Conservation (phyloP, 2,888 invertebrate species). For the Plebejus argus region DNA sequence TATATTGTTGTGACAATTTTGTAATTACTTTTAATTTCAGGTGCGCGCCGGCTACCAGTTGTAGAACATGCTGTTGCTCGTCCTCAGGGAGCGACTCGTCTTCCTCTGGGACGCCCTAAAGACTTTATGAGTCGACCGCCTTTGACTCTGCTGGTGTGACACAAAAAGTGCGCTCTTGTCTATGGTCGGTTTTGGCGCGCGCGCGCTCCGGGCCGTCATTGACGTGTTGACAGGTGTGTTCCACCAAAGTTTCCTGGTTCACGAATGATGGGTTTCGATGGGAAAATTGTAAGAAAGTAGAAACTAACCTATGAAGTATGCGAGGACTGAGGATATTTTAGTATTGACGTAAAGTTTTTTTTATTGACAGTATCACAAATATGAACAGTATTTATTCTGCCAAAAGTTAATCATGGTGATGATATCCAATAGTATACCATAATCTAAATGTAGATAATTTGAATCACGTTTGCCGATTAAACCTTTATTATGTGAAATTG, state of each 20-base stretch:
- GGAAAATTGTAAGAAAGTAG: not conserved
- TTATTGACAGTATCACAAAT: not conserved
- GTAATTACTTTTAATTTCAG: slow-evolving; percentile 39
- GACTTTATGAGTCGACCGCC: slow-evolving; percentile 40
- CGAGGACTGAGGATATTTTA: not conserved
- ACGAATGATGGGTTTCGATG: not conserved
- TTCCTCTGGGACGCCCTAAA: slow-evolving; percentile 47
- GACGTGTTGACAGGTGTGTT: slow-evolving; percentile 23
- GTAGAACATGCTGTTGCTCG: slow-evolving; percentile 60
- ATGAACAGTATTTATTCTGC: slow-evolving; percentile 3
- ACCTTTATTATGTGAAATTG: slow-evolving; percentile 2
- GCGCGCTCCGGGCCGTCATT: not conserved
- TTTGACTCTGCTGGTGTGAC: slow-evolving; percentile 17
- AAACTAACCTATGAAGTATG: not conserved
- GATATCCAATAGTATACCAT: not conserved
- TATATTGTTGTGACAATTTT: no score
- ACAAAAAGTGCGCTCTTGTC: slow-evolving; percentile 24
- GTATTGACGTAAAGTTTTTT: not conserved
- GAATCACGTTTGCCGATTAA: slow-evolving; percentile 9
- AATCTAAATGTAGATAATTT: not conserved
- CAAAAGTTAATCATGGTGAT: not conserved
- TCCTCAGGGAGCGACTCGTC: slow-evolving; percentile 48
- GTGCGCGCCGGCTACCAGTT: slow-evolving; percentile 62
- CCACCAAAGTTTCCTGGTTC: not conserved
- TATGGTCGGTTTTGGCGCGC: slow-evolving; percentile 29